phyloP scores from a whole-genome alignment of 2,888 invertebrate genomes.

The Fragum whitleyi region DNA sequence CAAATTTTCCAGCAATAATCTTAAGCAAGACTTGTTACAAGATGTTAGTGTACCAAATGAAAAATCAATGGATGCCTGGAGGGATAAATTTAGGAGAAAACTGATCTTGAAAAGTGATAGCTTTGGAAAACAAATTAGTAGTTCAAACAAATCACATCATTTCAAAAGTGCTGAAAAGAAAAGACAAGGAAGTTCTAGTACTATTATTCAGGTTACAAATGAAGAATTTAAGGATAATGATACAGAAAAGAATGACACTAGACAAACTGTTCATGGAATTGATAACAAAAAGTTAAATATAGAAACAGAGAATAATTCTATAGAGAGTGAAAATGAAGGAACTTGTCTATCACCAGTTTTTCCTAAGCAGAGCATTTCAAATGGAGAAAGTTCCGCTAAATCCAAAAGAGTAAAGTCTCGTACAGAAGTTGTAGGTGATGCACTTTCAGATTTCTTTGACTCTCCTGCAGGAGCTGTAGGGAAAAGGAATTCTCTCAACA shows the following conservation, averaged over 20 bases:
- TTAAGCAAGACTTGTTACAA: not conserved
- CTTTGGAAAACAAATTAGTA: conserved; percentile 8
- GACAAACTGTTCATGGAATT: not conserved
- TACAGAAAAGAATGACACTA: not conserved
- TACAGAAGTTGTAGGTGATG: conserved; percentile 51
- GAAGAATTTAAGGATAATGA: not conserved
- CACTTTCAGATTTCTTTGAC: conserved; percentile 73
- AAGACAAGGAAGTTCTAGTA: too few species aligned
- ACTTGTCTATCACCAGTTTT: conserved; percentile 13
- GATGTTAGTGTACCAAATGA: not conserved
- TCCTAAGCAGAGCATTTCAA: conserved; percentile 10
- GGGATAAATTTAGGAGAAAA: conserved; percentile 43
- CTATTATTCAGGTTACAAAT: not conserved
- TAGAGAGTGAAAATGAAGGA: not conserved
- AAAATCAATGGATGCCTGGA: conserved; percentile 41
- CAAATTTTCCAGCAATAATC: too few species aligned
- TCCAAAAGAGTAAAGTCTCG: not conserved
- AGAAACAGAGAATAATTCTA: not conserved
- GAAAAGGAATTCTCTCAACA: conserved; percentile 60
- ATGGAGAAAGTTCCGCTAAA: not conserved
- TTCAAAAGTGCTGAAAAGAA: too few species aligned
- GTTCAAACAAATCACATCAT: not conserved
- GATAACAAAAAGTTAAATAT: not conserved
- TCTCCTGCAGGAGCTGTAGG: conserved; percentile 65
- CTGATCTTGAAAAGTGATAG: conserved; percentile 25